Evolutionary conservation across 2,888 invertebrate genomes (phyloP).

Genomic region (Ormyrus pomaceus): DNA sequence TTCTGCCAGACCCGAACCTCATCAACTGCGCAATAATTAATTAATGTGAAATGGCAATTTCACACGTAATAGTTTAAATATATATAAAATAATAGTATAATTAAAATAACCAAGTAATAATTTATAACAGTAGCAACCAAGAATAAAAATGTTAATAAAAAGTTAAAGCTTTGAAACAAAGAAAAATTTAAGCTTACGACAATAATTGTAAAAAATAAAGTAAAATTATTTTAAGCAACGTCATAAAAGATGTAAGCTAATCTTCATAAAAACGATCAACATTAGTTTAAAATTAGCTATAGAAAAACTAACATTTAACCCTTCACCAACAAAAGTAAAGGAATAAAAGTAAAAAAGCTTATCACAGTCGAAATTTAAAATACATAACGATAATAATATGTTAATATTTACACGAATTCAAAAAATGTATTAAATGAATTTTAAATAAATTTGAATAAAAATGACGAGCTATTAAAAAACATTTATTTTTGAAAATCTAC

Average conservation of each 20-base stretch:
- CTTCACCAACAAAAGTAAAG: constrained; percentile 18
- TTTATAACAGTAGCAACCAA: too few species aligned
- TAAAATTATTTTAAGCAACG: too few species aligned
- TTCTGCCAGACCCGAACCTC: constrained; percentile 77
- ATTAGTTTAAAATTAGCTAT: too few species aligned
- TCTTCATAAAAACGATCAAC: background rate
- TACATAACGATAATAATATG: background rate
- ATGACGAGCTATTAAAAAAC: too few species aligned
- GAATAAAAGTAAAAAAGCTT: constrained; percentile 4
- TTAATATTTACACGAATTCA: constrained; percentile 18
- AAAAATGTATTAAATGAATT: constrained; percentile 10
- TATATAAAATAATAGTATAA: too few species aligned
- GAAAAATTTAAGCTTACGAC: too few species aligned
- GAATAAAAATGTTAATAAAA: too few species aligned
- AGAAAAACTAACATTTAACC: background rate
- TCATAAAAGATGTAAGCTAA: background rate
- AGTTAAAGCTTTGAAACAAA: too few species aligned
- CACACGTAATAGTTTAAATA: too few species aligned
- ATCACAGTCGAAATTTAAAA: constrained; percentile 15
- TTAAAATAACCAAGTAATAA: too few species aligned
- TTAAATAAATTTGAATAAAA: background rate
- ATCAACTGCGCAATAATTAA: constrained; percentile 77
- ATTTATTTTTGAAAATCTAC: too few species aligned
- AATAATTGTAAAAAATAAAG: too few species aligned
- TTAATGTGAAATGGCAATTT: background rate